Conservation (phyloP, 2,888 invertebrate genomes). For the Ichneumon xanthorius region DNA sequence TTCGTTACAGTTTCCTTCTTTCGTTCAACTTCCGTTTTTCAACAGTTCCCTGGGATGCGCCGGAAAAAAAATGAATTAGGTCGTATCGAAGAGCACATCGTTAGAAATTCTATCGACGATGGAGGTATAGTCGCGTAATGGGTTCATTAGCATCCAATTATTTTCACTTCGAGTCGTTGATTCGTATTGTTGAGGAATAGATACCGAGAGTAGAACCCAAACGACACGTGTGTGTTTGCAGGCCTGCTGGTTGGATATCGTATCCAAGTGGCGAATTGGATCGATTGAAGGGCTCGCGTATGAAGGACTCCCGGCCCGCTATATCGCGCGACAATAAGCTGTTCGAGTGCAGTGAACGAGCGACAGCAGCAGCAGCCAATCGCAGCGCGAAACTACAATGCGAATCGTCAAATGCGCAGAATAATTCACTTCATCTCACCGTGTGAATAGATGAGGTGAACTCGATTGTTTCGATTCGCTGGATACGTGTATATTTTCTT, state of each 20-base stretch:
- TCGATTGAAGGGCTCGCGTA: constrained; percentile 52
- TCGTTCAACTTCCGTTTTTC: not conserved
- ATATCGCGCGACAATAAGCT: constrained; percentile 50
- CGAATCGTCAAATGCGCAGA: constrained; percentile 21
- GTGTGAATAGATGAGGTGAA: not conserved
- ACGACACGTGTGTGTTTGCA: constrained; percentile 6
- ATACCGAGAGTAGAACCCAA: constrained; percentile 5
- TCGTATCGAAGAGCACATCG: constrained; percentile 28
- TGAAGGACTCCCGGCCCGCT: constrained; percentile 33
- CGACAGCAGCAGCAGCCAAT: not conserved
- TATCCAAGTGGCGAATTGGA: constrained; percentile 48
- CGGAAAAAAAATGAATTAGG: constrained; percentile 61
- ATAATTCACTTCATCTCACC: constrained; percentile 29
- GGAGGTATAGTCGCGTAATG: constrained; percentile 19
- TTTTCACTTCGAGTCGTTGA: constrained; percentile 76
- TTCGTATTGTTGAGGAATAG: constrained; percentile 50
- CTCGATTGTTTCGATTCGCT: constrained; percentile 23
- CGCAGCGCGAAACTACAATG: constrained; percentile 5
- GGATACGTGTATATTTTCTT: constrained; percentile 10
- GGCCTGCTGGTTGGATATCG: constrained; percentile 4
- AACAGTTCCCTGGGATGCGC: not conserved
- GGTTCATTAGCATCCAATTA: constrained; percentile 82
- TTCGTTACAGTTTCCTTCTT: not conserved
- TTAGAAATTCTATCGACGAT: constrained; percentile 37
- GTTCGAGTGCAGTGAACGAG: constrained; percentile 48